phyloP scores from a whole-genome alignment of 1,140 invertebrate genomes.

The Drusus annulatus region DNA sequence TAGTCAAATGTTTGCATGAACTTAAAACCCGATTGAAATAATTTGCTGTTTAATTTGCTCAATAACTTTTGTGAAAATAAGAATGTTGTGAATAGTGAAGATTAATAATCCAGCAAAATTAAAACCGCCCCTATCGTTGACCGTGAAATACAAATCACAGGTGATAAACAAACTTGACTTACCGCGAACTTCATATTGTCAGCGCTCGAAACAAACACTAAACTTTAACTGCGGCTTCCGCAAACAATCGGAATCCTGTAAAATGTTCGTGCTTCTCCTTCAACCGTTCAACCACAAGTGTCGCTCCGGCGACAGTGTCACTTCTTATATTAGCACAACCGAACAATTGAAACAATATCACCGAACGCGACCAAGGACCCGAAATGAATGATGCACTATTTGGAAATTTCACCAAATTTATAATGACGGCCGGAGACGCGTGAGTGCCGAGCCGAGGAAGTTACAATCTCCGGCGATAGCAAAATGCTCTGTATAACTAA shows the following conservation, averaged over 20 bases:
- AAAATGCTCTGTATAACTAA: slow-evolving; percentile 10
- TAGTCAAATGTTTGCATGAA: too few species aligned
- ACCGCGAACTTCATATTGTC: slow-evolving; percentile 38
- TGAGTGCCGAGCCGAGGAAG: slow-evolving; percentile 40
- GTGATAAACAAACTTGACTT: slow-evolving; percentile 1
- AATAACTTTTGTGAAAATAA: too few species aligned
- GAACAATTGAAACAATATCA: slow-evolving; percentile 6
- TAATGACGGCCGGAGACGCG: slow-evolving; percentile 50
- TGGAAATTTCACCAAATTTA: slow-evolving; percentile 59
- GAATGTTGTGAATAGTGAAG: too few species aligned
- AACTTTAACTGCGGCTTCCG: slow-evolving; percentile 24
- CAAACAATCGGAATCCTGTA: slow-evolving; percentile 9
- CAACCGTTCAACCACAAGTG: slow-evolving; percentile 5
- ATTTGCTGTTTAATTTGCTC: too few species aligned
- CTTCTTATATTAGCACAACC: slow-evolving; percentile 23
- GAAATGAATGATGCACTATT: slow-evolving; percentile 57
- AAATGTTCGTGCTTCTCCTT: slow-evolving; percentile 14
- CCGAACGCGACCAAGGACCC: slow-evolving; percentile 51
- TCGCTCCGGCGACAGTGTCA: slow-evolving; percentile 27
- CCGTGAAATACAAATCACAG: too few species aligned
- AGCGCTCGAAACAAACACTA: slow-evolving; percentile 32
- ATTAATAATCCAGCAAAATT: too few species aligned
- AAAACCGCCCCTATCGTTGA: too few species aligned
- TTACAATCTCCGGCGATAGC: slow-evolving; percentile 48
- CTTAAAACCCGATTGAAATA: too few species aligned